Conservation (phyloP, 2,113 vertebrate genomes). For the Salvator merianae region DNA sequence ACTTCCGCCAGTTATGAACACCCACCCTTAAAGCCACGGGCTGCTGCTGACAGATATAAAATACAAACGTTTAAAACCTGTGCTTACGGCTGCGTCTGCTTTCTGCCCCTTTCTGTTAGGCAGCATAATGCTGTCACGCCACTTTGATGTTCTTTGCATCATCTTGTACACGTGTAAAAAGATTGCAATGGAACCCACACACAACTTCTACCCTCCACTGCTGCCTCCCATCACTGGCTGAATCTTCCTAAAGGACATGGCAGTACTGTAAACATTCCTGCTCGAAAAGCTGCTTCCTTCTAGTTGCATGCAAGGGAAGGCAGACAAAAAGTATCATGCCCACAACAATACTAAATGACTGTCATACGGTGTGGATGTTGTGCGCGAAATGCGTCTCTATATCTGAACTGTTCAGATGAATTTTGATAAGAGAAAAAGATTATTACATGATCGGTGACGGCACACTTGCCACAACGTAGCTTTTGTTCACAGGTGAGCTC, state of each 20-base stretch:
- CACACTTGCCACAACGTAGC: no score
- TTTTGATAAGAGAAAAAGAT: no score
- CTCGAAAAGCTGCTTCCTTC: neutral
- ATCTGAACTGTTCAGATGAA: neutral
- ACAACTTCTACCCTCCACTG: neutral
- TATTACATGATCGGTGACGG: no score
- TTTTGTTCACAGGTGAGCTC: no score
- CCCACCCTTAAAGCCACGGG: no score
- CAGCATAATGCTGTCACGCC: neutral
- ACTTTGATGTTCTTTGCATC: neutral
- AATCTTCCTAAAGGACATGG: neutral
- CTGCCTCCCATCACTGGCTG: neutral
- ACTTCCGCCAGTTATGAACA: no score
- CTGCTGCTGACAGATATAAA: no score
- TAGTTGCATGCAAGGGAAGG: neutral
- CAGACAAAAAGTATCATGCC: neutral
- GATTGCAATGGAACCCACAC: neutral
- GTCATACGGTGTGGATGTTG: neutral
- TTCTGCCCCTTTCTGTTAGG: neutral
- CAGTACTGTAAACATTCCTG: neutral
- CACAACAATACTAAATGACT: neutral
- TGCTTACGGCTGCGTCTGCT: neutral
- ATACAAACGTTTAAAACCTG: neutral
- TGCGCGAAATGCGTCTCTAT: neutral
- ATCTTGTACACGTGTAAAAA: neutral